phyloP scores from a whole-genome alignment of 2,797 vertebrate genomes.

The Anomalospiza imberbis region DNA sequence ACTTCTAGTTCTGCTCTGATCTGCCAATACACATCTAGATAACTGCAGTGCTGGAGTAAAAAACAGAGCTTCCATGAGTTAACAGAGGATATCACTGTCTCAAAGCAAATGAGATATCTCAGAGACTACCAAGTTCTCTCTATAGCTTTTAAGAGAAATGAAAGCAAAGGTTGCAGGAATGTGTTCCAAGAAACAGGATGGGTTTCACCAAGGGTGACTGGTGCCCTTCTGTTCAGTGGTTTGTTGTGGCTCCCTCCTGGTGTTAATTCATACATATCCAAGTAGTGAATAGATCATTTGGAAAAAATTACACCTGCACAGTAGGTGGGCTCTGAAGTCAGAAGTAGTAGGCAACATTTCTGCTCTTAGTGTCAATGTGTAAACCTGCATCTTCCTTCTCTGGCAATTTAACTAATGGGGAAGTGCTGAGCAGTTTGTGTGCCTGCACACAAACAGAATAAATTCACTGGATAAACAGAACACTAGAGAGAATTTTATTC shows the following conservation, averaged over 20 bases:
- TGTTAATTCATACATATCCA: not conserved
- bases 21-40: not conserved
- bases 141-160: not conserved
- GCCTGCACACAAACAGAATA: not conserved
- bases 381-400: not conserved
- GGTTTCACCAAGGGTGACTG: fast-evolving
- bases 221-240: not conserved
- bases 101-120: not conserved
- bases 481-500: fast-evolving
- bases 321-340: not conserved
- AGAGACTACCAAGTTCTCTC: not conserved
- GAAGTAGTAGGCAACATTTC: not conserved
- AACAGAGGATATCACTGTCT: not conserved
- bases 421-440: not conserved
- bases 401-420: not conserved
- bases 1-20: not conserved
- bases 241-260: not conserved
- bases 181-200: not conserved
- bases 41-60: fast-evolving
- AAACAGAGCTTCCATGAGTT: not conserved
- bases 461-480: not conserved
- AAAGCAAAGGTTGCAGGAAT: not conserved
- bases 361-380: fast-evolving
- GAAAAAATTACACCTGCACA: not conserved
- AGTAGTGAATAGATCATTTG: not conserved